phyloP scores from a whole-genome alignment of 2,888 invertebrate genomes.

The Graphium colonna region DNA sequence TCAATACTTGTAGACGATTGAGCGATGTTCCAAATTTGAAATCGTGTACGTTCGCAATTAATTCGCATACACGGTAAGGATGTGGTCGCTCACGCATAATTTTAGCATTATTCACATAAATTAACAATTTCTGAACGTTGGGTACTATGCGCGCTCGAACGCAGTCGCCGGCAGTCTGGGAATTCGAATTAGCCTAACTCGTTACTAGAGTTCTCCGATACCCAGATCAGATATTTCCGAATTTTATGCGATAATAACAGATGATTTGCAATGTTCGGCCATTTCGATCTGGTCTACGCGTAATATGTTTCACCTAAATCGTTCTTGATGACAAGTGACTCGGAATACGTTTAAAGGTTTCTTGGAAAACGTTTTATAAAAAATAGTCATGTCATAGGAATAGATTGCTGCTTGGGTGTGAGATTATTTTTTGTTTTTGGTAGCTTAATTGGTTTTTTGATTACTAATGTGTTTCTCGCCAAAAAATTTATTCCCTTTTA shows the following conservation, averaged over 20 bases:
- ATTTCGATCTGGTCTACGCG: neutral
- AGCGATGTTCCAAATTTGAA: neutral
- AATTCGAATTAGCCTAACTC: constrained; percentile 15
- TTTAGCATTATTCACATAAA: constrained; percentile 13
- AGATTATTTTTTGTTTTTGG: too few relatives aligned
- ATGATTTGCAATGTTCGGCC: constrained; percentile 3
- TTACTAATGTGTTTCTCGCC: too few relatives aligned
- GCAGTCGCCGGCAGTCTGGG: constrained; percentile 7
- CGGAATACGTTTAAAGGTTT: constrained; percentile 5
- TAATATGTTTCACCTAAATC: neutral
- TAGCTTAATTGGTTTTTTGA: too few relatives aligned
- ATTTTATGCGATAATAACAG: constrained; percentile 10
- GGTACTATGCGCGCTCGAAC: neutral
- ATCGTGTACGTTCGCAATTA: constrained; percentile 1
- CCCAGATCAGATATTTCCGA: constrained; percentile 3
- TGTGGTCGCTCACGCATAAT: constrained; percentile 4
- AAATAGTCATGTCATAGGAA: neutral
- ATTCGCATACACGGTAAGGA: neutral
- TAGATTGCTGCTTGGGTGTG: too few relatives aligned
- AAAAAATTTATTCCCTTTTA: too few relatives aligned
- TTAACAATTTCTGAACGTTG: constrained; percentile 8
- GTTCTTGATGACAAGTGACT: constrained; percentile 6
- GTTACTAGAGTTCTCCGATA: constrained; percentile 8
- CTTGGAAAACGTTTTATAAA: neutral
- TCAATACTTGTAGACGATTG: neutral